These are phyloP conservation scores for Montipora capitata DNA, from an alignment of 92 coral and sea anemone genomes.

Conservation along the genomic window DNA sequence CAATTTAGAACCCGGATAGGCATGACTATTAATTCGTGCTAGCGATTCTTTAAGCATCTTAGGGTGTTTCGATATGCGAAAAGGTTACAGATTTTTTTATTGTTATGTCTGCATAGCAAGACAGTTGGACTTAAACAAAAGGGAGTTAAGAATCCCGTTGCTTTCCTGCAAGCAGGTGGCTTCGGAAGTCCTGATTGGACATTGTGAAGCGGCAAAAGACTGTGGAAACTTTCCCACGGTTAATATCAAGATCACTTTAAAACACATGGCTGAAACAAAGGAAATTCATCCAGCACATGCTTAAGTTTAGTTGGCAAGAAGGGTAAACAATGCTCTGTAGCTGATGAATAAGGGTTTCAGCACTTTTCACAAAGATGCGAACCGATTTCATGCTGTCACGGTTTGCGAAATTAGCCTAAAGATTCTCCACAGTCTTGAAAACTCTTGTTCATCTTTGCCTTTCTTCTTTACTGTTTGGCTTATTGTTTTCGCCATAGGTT, in stretches of 20 bases:
- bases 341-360: not conserved
- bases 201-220: constrained; percentile 50
- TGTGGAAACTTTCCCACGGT: constrained; percentile 86
- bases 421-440: not conserved
- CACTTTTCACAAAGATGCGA: constrained; percentile 33
- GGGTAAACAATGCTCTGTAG: constrained; percentile 41
- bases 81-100: constrained; percentile 16
- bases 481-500: not conserved
- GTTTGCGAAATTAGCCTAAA: not conserved
- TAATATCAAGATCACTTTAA: constrained; percentile 62
- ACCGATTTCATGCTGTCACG: constrained; percentile 12
- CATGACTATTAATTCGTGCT: not conserved
- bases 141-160: constrained; percentile 16
- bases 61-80: constrained; percentile 25
- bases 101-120: constrained; percentile 36
- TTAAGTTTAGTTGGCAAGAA: constrained; percentile 55
- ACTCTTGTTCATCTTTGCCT: not conserved
- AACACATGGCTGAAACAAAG: constrained; percentile 88
- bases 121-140: constrained; percentile 26
- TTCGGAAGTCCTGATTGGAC: constrained; percentile 58
- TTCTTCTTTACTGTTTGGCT: not conserved
- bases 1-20: not conserved
- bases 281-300: constrained; percentile 70
- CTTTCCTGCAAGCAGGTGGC: constrained; percentile 68
- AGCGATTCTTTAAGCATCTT: constrained; percentile 12